Evolutionary conservation across 2,888 invertebrate genomes (phyloP).

Genomic region (Diogma glabrata): DNA sequence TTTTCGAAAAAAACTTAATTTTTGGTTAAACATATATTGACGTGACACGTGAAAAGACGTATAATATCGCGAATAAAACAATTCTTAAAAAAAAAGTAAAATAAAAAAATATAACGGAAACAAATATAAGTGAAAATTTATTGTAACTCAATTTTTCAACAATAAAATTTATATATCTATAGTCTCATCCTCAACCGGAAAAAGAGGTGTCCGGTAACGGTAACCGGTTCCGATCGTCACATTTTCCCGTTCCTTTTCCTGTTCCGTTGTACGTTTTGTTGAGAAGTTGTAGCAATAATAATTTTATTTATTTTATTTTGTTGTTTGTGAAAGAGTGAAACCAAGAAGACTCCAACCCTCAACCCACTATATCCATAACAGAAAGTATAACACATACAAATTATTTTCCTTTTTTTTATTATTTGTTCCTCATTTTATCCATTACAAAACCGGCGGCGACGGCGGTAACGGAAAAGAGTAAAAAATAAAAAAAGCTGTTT

Average conservation of each 20-base stretch:
- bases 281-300: too few species aligned
- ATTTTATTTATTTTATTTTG: slow-evolving; percentile 11
- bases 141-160: slow-evolving; percentile 7
- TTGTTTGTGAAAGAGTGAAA: slow-evolving; percentile 12
- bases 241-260: slow-evolving; percentile 39
- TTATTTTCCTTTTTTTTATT: background rate
- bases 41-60: slow-evolving; percentile 10
- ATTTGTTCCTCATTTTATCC: background rate
- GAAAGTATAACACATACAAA: too few species aligned
- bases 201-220: slow-evolving; percentile 40
- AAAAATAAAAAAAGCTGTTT: slow-evolving; percentile 10
- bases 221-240: slow-evolving; percentile 41
- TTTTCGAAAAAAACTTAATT: slow-evolving; percentile 7
- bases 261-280: slow-evolving; percentile 27
- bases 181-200: slow-evolving; percentile 30
- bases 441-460: slow-evolving; percentile 11
- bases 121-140: slow-evolving; percentile 3
- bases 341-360: too few species aligned
- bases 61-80: slow-evolving; percentile 2
- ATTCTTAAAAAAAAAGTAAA: background rate
- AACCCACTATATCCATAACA: too few species aligned
- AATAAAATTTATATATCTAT: background rate
- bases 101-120: too few species aligned
- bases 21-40: slow-evolving; percentile 1
- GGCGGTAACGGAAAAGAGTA: slow-evolving; percentile 4